phyloP scores from a whole-genome alignment of 2,113 vertebrate genomes.

The Hepsetus odoe region DNA sequence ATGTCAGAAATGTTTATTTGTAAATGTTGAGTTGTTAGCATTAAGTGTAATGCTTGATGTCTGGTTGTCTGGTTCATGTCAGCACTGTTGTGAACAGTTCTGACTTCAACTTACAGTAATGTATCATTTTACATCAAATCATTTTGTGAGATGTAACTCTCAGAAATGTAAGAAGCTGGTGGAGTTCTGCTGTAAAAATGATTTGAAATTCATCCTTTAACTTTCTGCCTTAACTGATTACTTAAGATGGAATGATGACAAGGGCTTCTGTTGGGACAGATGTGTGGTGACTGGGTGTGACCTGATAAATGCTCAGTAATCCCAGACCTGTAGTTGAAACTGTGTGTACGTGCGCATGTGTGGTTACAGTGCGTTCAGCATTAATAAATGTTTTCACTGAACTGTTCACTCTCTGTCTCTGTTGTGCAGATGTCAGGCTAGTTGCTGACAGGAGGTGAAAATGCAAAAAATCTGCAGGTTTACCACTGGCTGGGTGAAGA shows the following conservation, averaged over 20 bases:
- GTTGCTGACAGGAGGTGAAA: background rate
- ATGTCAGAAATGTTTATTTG: too few relatives aligned
- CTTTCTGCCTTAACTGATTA: background rate
- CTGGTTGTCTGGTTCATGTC: too few relatives aligned
- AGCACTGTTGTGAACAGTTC: too few relatives aligned
- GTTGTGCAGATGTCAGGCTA: constrained; percentile 55
- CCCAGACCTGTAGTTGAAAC: background rate
- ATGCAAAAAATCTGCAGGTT: constrained; percentile 54
- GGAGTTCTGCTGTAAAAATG: background rate
- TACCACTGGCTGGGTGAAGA: constrained; percentile 14
- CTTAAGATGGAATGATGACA: constrained; percentile 12
- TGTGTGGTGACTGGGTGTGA: background rate
- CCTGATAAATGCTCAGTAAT: background rate
- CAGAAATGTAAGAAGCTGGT: too few relatives aligned
- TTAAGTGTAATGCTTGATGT: too few relatives aligned
- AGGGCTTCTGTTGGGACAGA: background rate
- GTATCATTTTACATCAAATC: too few relatives aligned
- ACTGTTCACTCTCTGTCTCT: constrained; percentile 42
- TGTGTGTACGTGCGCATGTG: background rate
- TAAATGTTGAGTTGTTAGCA: too few relatives aligned
- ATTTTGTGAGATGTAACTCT: too few relatives aligned
- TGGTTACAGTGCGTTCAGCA: background rate
- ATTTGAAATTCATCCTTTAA: background rate
- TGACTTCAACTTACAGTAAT: too few relatives aligned
- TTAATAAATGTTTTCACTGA: background rate